phyloP scores from a whole-genome alignment of 1,140 invertebrate genomes.

The Saccostrea glomerata region DNA sequence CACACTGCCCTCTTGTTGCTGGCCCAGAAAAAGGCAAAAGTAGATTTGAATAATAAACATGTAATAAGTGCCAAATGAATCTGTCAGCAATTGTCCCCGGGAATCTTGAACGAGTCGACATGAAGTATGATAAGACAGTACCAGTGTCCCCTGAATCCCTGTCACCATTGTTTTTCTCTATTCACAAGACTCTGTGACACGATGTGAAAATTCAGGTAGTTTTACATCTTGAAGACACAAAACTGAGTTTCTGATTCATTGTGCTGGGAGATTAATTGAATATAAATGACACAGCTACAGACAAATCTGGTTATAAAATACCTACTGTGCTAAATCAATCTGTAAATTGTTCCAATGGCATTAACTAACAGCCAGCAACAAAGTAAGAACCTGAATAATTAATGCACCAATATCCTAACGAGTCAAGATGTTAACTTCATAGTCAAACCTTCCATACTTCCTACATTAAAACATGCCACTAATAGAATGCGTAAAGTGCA shows the following conservation, averaged over 20 bases:
- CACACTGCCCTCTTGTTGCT: slow-evolving; percentile 22
- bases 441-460: background rate
- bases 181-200: background rate
- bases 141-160: background rate
- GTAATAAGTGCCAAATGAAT: slow-evolving; percentile 31
- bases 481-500: background rate
- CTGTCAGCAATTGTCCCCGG: background rate
- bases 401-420: background rate
- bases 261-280: slow-evolving; percentile 2
- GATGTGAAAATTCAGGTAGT: background rate
- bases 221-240: background rate
- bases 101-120: background rate
- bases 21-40: background rate
- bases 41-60: slow-evolving; percentile 32
- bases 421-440: background rate
- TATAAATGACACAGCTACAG: background rate
- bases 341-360: background rate
- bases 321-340: background rate
- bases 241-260: background rate
- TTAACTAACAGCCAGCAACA: background rate
- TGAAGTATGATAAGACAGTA: background rate
- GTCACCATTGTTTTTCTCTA: background rate
- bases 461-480: background rate
- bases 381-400: slow-evolving; percentile 2
- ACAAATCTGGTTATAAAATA: background rate